phyloP scores from a whole-genome alignment of 2,888 invertebrate genomes.

The Theretra japonica region DNA sequence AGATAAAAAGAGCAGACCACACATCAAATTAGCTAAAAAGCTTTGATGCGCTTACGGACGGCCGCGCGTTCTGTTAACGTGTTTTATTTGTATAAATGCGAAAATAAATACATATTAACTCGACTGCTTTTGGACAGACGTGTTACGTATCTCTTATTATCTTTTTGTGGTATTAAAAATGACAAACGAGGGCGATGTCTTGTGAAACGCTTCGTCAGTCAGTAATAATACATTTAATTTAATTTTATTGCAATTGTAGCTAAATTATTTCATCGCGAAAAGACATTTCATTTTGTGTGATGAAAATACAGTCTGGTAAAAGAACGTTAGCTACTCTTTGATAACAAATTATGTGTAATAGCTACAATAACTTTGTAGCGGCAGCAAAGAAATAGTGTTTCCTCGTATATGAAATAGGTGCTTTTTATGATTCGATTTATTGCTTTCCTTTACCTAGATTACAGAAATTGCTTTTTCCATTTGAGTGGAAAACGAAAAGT shows the following conservation, averaged over 20 bases:
- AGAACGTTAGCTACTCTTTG: not conserved
- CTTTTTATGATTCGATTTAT: too few relatives aligned
- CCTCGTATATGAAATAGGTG: too few relatives aligned
- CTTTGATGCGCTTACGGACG: slow-evolving; percentile 26
- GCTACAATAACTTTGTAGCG: too few relatives aligned
- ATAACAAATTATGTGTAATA: not conserved
- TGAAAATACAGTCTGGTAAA: not conserved
- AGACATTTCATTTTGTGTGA: not conserved
- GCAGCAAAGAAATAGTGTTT: too few relatives aligned
- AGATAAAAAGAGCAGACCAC: slow-evolving; percentile 17
- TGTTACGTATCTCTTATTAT: slow-evolving; percentile 12
- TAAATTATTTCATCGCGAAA: not conserved
- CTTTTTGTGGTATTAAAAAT: slow-evolving; percentile 26
- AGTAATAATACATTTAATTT: not conserved
- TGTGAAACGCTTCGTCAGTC: not conserved
- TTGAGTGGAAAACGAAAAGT: too few relatives aligned
- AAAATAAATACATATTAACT: slow-evolving; percentile 26
- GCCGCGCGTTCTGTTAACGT: slow-evolving; percentile 17
- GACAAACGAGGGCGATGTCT: slow-evolving; percentile 15
- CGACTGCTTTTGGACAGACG: slow-evolving; percentile 15
- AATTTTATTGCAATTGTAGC: not conserved
- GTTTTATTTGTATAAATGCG: slow-evolving; percentile 20
- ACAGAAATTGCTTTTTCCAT: too few relatives aligned
- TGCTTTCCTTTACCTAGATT: too few relatives aligned
- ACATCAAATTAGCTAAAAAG: slow-evolving; percentile 27